Evolutionary conservation across 2,113 vertebrate genomes (phyloP).

Genomic region (Riparia riparia): DNA sequence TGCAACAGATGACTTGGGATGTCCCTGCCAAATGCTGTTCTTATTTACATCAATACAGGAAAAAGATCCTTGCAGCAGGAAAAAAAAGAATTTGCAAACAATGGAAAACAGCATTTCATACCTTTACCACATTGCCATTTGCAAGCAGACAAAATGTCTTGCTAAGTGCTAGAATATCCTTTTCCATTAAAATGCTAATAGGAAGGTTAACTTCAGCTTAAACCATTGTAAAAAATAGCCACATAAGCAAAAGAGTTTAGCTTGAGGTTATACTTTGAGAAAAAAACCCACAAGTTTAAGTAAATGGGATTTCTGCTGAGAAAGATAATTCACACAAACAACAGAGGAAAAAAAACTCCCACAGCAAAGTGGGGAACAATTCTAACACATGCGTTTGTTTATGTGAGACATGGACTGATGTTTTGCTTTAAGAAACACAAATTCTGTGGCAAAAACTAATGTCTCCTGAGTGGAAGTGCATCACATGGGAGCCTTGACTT

Average conservation of each 20-base stretch:
- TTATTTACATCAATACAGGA: background rate
- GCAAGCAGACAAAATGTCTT: conserved; percentile 64
- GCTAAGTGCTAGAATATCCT: conserved; percentile 43
- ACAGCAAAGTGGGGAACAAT: background rate
- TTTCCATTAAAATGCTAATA: conserved; percentile 76
- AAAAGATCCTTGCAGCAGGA: background rate
- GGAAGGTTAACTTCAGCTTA: conserved; percentile 69
- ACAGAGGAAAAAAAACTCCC: background rate
- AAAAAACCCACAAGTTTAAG: background rate
- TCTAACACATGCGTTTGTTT: background rate
- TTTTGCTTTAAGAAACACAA: background rate
- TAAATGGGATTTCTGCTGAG: conserved; percentile 41
- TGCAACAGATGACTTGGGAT: background rate
- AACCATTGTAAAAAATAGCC: conserved; percentile 27
- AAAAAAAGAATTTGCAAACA: conserved; percentile 49
- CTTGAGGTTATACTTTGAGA: conserved; percentile 57
- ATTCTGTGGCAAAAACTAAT: background rate
- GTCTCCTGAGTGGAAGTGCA: background rate
- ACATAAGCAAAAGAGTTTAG: conserved; percentile 45
- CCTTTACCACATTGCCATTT: conserved; percentile 47
- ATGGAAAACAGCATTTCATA: conserved; percentile 41
- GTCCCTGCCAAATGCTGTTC: background rate
- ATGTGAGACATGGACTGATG: background rate
- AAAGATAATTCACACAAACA: conserved; percentile 29
- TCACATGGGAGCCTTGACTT: background rate